These are phyloP conservation scores for Zonotrichia albicollis DNA, from an alignment of 2,797 vertebrate genomes.

Conservation along the genomic window DNA sequence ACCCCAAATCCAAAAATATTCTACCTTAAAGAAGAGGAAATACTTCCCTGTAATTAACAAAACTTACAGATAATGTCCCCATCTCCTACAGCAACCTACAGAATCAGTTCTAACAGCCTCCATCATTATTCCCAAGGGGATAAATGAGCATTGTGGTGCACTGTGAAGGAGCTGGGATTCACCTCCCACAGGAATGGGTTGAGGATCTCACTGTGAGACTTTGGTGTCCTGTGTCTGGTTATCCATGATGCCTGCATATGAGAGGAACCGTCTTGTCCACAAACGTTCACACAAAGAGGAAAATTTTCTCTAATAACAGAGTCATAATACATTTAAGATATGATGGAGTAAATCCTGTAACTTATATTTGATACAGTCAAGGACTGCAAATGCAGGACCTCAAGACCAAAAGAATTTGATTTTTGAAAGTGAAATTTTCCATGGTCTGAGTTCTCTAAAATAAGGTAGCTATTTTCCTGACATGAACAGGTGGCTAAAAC, in stretches of 20 bases:
- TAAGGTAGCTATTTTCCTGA: background rate
- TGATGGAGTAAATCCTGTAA: background rate
- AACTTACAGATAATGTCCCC: background rate
- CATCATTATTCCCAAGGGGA: background rate
- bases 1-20: accelerated
- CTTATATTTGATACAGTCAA: background rate
- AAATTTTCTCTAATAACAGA: background rate
- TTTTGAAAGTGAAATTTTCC: background rate
- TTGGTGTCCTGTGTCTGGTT: background rate
- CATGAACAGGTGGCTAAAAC: background rate
- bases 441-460: background rate
- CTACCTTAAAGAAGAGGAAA: background rate
- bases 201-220: background rate
- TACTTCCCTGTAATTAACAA: background rate
- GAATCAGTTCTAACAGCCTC: accelerated
- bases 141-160: background rate
- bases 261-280: background rate
- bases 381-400: background rate
- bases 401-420: background rate
- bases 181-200: background rate
- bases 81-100: background rate
- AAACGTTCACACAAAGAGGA: accelerated
- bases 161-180: background rate
- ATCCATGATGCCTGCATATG: background rate
- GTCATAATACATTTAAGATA: background rate